Base-by-base conservation (phyloP, 1,140 invertebrate species). In the Neodiprion pinetum region DNA sequence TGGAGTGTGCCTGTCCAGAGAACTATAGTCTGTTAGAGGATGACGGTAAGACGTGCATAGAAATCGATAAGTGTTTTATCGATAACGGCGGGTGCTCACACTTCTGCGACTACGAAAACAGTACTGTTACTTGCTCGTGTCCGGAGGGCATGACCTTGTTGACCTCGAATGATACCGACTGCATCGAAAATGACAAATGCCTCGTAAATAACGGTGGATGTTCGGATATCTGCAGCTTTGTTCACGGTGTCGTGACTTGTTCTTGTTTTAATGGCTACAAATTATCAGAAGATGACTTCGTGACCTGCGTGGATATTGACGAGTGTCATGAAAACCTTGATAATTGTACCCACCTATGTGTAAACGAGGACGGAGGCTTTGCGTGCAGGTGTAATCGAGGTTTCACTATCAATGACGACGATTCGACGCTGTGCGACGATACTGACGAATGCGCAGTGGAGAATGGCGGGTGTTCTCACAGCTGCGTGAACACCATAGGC, bases 111-210 rank as follows among this genome's bases (percentile, higher is more conserved):
- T 90, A 90, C 75, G 82, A 86, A 12, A 84, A 88, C 21, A 87
- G 86, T 11, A 88, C 78, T 17, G 87, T 84, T 61, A 82, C 80
- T n/a, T 95, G 94, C 82, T 86, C 87, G 47, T 95, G 94, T 82
- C 92, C 92, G 0, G 83, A 86, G 9, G 95, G 94, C 1, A 96
- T 96, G 86, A 91, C 93, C 72, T 89, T 96, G 0, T 93, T 72
- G 10, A 72, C 67, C 67, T 76, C 76, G 9, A 77, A 83, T 14
- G 77, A 79, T 67, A 47, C 67, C 11, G 9, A 14, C 1, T 85
- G 85, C 68, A 47, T 76, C 0, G 72, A 96, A 88, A 93, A 95
- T 80, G 93, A 97, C 87, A 96, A 97, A 86, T 98, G 96, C 83
- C 88, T 89, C 76, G 88, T 92, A 83, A 92, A 93, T 80, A 91